These are phyloP conservation scores for Yoshiicerus persimilis DNA, from an alignment of 1,140 invertebrate species.

Conservation along the genomic window DNA sequence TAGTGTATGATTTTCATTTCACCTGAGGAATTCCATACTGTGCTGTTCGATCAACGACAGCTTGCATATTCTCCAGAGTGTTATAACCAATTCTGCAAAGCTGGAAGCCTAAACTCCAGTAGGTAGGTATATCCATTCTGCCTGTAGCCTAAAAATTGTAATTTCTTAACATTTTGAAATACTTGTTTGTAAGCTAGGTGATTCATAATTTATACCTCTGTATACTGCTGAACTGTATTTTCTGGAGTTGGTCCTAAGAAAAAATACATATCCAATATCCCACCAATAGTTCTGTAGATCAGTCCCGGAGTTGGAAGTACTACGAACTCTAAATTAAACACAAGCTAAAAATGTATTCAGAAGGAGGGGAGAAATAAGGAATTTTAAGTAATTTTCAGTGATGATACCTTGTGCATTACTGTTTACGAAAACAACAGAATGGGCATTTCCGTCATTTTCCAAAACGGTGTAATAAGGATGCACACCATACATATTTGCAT, in stretches of 20 bases:
- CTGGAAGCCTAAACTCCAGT: slow-evolving; percentile 61
- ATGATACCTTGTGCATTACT: slow-evolving; percentile 42
- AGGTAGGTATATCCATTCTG: slow-evolving; percentile 57
- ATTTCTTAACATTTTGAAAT: not conserved
- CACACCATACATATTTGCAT: slow-evolving; percentile 44
- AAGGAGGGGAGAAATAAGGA: too few relatives aligned
- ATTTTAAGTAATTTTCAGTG: not conserved
- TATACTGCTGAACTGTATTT: slow-evolving; percentile 59
- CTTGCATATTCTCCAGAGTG: slow-evolving; percentile 52
- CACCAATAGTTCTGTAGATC: slow-evolving; percentile 52
- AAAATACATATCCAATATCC: slow-evolving; percentile 57
- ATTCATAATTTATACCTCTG: slow-evolving; percentile 36
- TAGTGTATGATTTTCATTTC: not conserved
- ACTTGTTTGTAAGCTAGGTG: not conserved
- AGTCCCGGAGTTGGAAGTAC: slow-evolving; percentile 50
- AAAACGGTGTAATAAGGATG: slow-evolving; percentile 61
- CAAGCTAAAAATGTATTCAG: too few relatives aligned
- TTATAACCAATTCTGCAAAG: slow-evolving; percentile 58
- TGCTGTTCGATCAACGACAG: slow-evolving; percentile 52
- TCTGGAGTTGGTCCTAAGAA: slow-evolving; percentile 57
- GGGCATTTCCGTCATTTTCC: slow-evolving; percentile 52
- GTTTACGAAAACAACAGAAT: slow-evolving; percentile 36
- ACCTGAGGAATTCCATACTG: slow-evolving; percentile 32
- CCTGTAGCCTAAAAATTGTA: slow-evolving; percentile 52
- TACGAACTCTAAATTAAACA: slow-evolving; percentile 27